Evolutionary conservation across 2,113 vertebrate species (phyloP), one percentile per base, ranked within the genome.

Genomic region (Oryctolagus cuniculus): DNA sequence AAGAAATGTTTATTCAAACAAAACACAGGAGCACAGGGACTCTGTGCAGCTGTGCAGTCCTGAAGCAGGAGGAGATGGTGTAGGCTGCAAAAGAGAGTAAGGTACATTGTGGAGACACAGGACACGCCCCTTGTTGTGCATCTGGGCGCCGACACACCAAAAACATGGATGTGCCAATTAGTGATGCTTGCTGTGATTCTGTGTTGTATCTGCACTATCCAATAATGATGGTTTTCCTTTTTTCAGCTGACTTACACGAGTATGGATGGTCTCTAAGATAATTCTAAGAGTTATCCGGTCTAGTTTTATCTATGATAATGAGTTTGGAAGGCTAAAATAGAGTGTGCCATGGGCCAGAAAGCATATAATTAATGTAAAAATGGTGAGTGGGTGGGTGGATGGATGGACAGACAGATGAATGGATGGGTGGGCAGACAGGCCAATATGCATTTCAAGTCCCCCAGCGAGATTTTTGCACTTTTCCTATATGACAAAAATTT

Each of bases 11-110:
- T 97, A 49, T 96, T 67, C 78, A 49, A 84, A 66, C 31, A 63
- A 92, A 94, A 93, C 31, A 74, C 82, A 94, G 75, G 69, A 66
- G 51, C 51, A 25, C n/a, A 95, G 87, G 92, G 29, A 3, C 38
- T 0, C 15, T 55, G 91, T 1, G 31, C 95, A 98, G 86, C 94
- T 97, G 91, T 22, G 22, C 15, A 38, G 85, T 96, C 90, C 80
- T 94, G 79, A 97, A 91, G 61, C 53, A 97, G 96, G 95, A 96
- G 77, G 88, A 79, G 9, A 94, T 6, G 31, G 91, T 85, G 53
- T 1, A 77, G 83, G 6, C 89, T 94, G 70, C 74, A 93, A 72
- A 90, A 21, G 34, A 96, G 64, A 96, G 93, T 53, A 90, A 91
- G 25, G 25, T 58, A 34, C 75, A 66, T 51, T 58, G 90, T 38